These are phyloP conservation scores for Sebastes taczanowskii DNA, from an alignment of 2,797 vertebrate species.

Conservation along the genomic window DNA sequence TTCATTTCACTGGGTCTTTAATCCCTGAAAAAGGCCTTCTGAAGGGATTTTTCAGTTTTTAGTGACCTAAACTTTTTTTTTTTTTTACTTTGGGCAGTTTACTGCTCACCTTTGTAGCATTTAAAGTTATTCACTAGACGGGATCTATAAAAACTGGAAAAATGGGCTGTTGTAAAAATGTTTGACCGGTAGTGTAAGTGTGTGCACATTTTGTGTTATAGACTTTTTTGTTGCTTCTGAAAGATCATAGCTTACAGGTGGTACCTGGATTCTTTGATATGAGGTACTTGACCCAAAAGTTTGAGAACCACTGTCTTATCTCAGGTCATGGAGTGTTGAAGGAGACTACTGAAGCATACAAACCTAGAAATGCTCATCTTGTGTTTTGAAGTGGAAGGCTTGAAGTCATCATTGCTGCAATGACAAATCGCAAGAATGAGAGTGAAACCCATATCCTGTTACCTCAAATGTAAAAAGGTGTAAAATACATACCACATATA, in stretches of 20 bases:
- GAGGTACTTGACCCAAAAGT: not conserved
- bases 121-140: too few species aligned
- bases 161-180: too few species aligned
- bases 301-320: not conserved
- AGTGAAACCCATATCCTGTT: not conserved
- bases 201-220: too few species aligned
- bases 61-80: too few species aligned
- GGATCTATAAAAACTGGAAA: too few species aligned
- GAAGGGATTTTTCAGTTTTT: too few species aligned
- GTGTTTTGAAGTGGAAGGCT: not conserved
- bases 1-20: too few species aligned
- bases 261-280: not conserved
- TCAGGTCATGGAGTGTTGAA: not conserved
- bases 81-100: too few species aligned
- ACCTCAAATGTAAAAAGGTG: not conserved
- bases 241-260: not conserved
- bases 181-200: too few species aligned
- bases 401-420: too few species aligned
- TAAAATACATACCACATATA: not conserved
- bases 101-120: too few species aligned
- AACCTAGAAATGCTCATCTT: not conserved
- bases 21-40: too few species aligned
- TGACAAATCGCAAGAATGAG: not conserved
- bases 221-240: not conserved
- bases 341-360: not conserved